phyloP scores from a whole-genome alignment of 2,888 invertebrate genomes.

The Drosophila maculinotata region DNA sequence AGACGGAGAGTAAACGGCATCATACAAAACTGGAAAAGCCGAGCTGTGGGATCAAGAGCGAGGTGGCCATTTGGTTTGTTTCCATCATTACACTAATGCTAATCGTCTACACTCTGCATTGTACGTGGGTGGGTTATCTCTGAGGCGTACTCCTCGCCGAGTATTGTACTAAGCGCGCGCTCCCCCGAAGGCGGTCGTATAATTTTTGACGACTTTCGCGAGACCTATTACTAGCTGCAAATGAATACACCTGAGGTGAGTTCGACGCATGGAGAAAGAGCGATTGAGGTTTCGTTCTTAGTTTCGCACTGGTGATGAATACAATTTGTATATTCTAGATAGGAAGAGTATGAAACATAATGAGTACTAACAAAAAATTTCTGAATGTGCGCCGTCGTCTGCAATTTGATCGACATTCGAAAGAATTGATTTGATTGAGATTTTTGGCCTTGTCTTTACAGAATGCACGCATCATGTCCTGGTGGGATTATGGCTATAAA shows the following conservation, averaged over 20 bases:
- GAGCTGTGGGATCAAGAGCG: slow-evolving; percentile 83
- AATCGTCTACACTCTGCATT: slow-evolving; percentile 97
- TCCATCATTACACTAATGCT: slow-evolving; percentile 93
- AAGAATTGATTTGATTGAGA: slow-evolving; percentile 13
- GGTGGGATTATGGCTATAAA: slow-evolving; percentile 99
- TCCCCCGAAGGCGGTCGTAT: slow-evolving; percentile 95
- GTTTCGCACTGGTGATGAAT: slow-evolving; percentile 77
- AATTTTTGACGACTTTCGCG: slow-evolving; percentile 99
- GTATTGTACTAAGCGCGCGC: slow-evolving; percentile 94
- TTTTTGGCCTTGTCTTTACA: no score
- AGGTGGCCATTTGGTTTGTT: slow-evolving; percentile 95
- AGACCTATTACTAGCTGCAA: slow-evolving; percentile 98
- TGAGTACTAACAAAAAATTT: slow-evolving; percentile 75
- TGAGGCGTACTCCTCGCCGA: slow-evolving; percentile 99
- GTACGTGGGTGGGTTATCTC: slow-evolving; percentile 99
- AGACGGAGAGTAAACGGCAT: slow-evolving; percentile 81
- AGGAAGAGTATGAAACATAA: slow-evolving; percentile 85
- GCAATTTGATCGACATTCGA: background rate
- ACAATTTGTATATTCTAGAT: slow-evolving; percentile 81
- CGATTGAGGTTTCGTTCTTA: no score
- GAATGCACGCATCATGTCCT: slow-evolving; percentile 99
- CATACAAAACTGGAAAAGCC: slow-evolving; percentile 84
- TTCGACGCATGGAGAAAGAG: no score
- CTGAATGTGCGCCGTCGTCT: slow-evolving; percentile 61
- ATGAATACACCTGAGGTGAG: slow-evolving; percentile 95